Base-by-base conservation (phyloP, 2,797 vertebrate genomes). In the Hyperoplus lanceolatus region DNA sequence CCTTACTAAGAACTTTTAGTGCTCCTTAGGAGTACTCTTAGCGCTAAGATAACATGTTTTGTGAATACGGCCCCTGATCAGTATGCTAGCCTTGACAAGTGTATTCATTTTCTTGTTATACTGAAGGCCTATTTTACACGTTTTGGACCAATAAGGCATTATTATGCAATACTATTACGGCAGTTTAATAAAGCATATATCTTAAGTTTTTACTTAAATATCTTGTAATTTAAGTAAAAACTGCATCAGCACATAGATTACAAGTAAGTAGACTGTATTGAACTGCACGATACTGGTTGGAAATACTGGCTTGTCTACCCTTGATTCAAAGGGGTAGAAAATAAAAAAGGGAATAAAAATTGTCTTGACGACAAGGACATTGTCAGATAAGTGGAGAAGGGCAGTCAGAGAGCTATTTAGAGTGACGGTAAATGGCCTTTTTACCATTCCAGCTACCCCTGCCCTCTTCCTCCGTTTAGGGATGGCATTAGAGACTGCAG, bases 401-500 rank as follows among this genome's bases (percentile, higher is more conserved):
- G 93, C 93, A 96, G 95, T 96, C 92, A 92, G 91, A 96, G 96
- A 97, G 96, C 97, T 96, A 97, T 97, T 98, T 96, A 94, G 92
- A 96, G 95, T 95, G 96, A 95, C 94, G 95, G 96, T 97, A 97
- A 97, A 96, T 97, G 96, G 96, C 94, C 96, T 97, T 97, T 97
- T 97, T 97, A 97, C 96, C 95, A 96, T 97, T 96, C 95, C 92
- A 92, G 82, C 91, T 89, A 82, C 87, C 88, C 90, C 82, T 73
- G 62, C 92, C 93, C 94, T 92, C 92, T 83, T 90, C 86, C 89
- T 90, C 93, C 92, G 86, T 95, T 97, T 96, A 89, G 90, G 95
- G 85, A 95, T 98, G 97, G 97, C 98, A 99, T 99, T 98, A 99
- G 97, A 97, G 96, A 97, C 97, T 97, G 96, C 95, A 96, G 97